Conservation (phyloP, 2,113 vertebrate genomes). For the Rhinoderma darwinii region DNA sequence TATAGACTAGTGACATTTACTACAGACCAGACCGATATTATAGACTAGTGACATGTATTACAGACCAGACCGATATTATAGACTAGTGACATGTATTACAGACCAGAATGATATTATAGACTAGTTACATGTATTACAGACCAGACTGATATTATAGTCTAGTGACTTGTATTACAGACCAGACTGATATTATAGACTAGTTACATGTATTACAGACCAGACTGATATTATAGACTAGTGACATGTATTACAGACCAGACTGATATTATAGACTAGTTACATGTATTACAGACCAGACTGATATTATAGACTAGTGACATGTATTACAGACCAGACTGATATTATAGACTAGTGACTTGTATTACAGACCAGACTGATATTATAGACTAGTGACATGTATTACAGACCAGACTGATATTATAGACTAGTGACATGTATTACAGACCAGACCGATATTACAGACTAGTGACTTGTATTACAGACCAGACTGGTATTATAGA, state of each 20-base stretch:
- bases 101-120: not conserved
- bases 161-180: not conserved
- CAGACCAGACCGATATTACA: too few species aligned
- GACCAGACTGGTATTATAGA: too few species aligned
- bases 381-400: too few species aligned
- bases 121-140: not conserved
- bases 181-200: not conserved
- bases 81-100: not conserved
- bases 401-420: too few species aligned
- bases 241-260: not conserved
- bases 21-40: not conserved
- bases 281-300: not conserved
- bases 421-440: too few species aligned
- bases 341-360: too few species aligned
- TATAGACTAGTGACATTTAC: not conserved
- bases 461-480: too few species aligned
- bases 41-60: not conserved
- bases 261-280: not conserved
- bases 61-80: not conserved
- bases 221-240: not conserved
- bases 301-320: not conserved
- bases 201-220: not conserved
- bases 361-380: too few species aligned
- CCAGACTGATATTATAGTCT: not conserved
- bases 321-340: too few species aligned